Evolutionary conservation across 2,888 invertebrate species (phyloP), one percentile per base, ranked within the genome.

Genomic region (Ferdinandea cuprea): DNA sequence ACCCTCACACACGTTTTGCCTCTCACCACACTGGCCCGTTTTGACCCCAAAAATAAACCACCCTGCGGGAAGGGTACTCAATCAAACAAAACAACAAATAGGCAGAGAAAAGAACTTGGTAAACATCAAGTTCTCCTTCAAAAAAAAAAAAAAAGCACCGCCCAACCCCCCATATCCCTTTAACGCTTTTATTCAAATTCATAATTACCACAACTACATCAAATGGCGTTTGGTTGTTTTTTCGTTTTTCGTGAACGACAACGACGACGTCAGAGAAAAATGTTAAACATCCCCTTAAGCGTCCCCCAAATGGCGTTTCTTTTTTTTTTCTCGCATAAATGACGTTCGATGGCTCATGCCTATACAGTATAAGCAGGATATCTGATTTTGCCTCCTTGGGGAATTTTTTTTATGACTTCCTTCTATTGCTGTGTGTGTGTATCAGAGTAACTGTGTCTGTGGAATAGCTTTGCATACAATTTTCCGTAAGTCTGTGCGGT

Each of bases 21-120:
- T n/a, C n/a, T n/a, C n/a, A n/a, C n/a, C n/a, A n/a, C n/a, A n/a
- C n/a, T n/a, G n/a, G n/a, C n/a, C 19, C 44, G 1, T n/a, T 46
- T 40, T 71, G 71, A 50, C 71, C 58, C 58, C 59, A 71, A 71
- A 71, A 59, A 30, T 59, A 71, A 40, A 42, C 42, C 40, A 50
- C 58, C 44, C 56, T 25, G 19, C 4, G 9, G 3, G 19, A 44
- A 44, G 19, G 11, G 19, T 11, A 25, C 58, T 69, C 69, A 48
- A 59, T 71, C 71, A 50, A 59, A 59, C 42, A 59, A 40, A 30
- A 37, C 30, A 32, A 32, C 13, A 13, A 40, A 40, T 7, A 11
- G 40, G 28, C 19, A 15, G 1, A 25, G 15, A 3, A n/a, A 46
- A 58, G 58, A 46, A 58, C 69, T 37, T 46, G 48, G 37, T 40